These are phyloP conservation scores for Rhadina sibilatrix DNA, from an alignment of 2,113 vertebrate species.

Conservation along the genomic window DNA sequence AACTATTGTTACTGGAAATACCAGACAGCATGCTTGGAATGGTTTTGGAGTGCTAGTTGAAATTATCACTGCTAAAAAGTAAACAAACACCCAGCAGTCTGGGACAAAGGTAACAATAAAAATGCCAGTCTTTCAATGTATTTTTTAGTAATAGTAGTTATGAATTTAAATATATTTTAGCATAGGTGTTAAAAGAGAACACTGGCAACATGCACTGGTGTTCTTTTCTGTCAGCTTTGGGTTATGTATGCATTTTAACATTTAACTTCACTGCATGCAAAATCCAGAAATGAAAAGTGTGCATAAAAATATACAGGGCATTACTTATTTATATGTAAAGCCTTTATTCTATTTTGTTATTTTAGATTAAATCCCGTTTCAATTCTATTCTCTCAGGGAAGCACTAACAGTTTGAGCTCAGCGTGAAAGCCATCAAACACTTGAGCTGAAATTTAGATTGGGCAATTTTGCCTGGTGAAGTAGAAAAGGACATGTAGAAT, in stretches of 20 bases:
- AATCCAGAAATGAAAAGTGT: slow-evolving; percentile 56
- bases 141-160: neutral
- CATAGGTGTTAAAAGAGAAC: slow-evolving; percentile 2
- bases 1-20: neutral
- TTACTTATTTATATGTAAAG: slow-evolving; percentile 83
- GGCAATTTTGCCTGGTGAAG: slow-evolving; percentile 84
- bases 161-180: neutral
- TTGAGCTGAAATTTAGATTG: slow-evolving; percentile 88
- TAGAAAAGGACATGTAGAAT: slow-evolving; percentile 81
- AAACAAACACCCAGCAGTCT: neutral
- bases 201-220: neutral
- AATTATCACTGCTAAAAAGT: neutral
- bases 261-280: slow-evolving; percentile 35
- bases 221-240: neutral
- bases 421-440: slow-evolving; percentile 85
- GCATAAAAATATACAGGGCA: slow-evolving; percentile 66
- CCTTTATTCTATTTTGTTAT: slow-evolving; percentile 82
- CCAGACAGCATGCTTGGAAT: neutral
- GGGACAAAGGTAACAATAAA: slow-evolving; percentile 13
- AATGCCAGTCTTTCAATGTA: neutral
- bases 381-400: slow-evolving; percentile 84
- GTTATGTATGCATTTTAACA: slow-evolving; percentile 41
- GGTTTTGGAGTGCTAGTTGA: slow-evolving; percentile 14
- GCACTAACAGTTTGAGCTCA: slow-evolving; percentile 84
- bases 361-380: slow-evolving; percentile 83